Evolutionary conservation across 2,797 vertebrate species (phyloP), one percentile per base, ranked within the genome.

Genomic region (Fringilla coelebs): DNA sequence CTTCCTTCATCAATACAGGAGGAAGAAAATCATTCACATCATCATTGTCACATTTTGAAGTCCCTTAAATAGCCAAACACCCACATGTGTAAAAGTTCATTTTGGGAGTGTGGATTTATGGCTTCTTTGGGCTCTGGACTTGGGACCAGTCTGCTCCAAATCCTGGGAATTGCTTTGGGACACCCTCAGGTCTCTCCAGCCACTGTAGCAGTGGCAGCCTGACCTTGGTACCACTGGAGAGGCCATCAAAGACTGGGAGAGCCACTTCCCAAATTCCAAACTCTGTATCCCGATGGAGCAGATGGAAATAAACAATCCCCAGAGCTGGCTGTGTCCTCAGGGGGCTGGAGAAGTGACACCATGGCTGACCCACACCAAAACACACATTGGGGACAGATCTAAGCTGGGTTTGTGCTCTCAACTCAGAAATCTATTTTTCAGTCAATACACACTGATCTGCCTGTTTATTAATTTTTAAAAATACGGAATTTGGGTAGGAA

Each of bases 221-320:
- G 85, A 77, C 87, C 73, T 85, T 91, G 95, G 89, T 78, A 65
- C 41, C 28, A 5, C 75, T 92, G 67, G 41, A 93, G 89, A 85
- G 68, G 36, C 54, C 71, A 71, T 17, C n/a, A 43, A 17, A 54
- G 62, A 13, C 5, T 61, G 58, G 77, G 58, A 71, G 32, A 61
- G 58, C 52, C 28, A 8, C 24, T 41, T 46, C 19, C 41, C 31
- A 62, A 11, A 7, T 83, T 67, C 68, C 68, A 61, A 46, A 52
- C 45, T 89, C 67, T 45, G 48, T 2, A 10, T 71, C 43, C 79
- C 65, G 43, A 34, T 36, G 78, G 82, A 81, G 20, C 4, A 78
- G 71, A 55, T 11, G 26, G 36, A 71, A 79, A 87, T 7, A 63
- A 92, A 73, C 74, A 49, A 73, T 85, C 90, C 73, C 46, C 71